These are phyloP conservation scores for Notolabrus celidotus DNA, from an alignment of 2,797 vertebrate species.

Conservation along the genomic window DNA sequence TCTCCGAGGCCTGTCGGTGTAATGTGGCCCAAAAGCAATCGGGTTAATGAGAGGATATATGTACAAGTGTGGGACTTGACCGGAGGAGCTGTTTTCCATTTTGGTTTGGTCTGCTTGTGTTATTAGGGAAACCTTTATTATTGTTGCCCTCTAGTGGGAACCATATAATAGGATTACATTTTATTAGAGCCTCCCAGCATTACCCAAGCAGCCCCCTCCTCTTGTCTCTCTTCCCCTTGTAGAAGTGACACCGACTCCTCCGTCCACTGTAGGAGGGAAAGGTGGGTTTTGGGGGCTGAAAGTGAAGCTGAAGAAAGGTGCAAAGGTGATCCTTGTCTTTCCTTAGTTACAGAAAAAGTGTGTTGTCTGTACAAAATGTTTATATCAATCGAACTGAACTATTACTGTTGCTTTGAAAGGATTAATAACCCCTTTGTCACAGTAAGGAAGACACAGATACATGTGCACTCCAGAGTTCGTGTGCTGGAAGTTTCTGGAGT, in stretches of 20 bases:
- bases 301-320: slow-evolving; percentile 19
- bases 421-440: too few species aligned
- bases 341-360: slow-evolving; percentile 5
- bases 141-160: slow-evolving; percentile 88
- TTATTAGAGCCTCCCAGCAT: slow-evolving; percentile 88
- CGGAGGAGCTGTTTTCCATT: slow-evolving; percentile 85
- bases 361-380: neutral
- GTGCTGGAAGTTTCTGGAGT: slow-evolving; percentile 1
- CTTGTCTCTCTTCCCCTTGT: slow-evolving; percentile 75
- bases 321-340: slow-evolving; percentile 14
- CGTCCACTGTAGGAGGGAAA: slow-evolving; percentile 71
- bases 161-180: slow-evolving; percentile 90
- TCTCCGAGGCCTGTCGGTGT: slow-evolving; percentile 79
- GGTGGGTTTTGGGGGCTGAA: slow-evolving; percentile 42
- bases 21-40: slow-evolving; percentile 83
- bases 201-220: slow-evolving; percentile 77
- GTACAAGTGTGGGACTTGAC: slow-evolving; percentile 86
- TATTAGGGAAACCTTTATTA: slow-evolving; percentile 91
- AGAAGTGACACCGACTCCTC: slow-evolving; percentile 71
- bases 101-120: slow-evolving; percentile 84
- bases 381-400: neutral
- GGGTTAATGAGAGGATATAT: slow-evolving; percentile 86
- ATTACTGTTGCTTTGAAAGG: neutral
- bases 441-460: neutral
- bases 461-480: slow-evolving; percentile 4